These are phyloP conservation scores for Pseudochirops cupreus DNA, from an alignment of 2,797 vertebrate genomes.

Conservation along the genomic window DNA sequence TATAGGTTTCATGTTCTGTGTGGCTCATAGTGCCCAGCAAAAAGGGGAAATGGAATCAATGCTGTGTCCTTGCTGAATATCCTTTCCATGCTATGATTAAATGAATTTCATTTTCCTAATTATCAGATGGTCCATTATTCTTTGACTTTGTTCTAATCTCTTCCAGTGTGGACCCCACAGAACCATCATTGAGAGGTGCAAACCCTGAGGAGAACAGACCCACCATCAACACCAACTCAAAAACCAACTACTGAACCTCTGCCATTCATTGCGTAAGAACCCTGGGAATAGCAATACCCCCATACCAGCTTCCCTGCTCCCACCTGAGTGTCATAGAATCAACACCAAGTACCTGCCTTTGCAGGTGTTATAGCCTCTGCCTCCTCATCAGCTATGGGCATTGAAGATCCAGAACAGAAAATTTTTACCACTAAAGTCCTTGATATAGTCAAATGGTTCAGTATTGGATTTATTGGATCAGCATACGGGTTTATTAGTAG, in stretches of 20 bases:
- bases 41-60: not conserved
- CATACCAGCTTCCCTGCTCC: not conserved
- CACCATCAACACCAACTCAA: not conserved
- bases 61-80: not conserved
- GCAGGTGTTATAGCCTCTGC: not conserved
- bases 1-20: not conserved
- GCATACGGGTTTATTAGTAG: not conserved
- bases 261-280: not conserved
- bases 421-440: not conserved
- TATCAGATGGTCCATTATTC: not conserved
- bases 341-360: not conserved
- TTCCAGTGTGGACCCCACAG: not conserved
- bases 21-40: not conserved
- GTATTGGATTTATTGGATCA: not conserved
- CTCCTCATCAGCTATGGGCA: not conserved
- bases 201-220: not conserved
- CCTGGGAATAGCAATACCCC: not conserved
- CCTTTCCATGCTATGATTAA: not conserved
- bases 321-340: not conserved
- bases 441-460: not conserved
- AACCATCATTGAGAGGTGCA: not conserved
- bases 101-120: not conserved
- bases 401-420: not conserved
- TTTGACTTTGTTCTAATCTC: not conserved
- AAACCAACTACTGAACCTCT: not conserved